Conservation (phyloP, 2,113 vertebrate genomes). For the Dicrurus megarhynchus region DNA sequence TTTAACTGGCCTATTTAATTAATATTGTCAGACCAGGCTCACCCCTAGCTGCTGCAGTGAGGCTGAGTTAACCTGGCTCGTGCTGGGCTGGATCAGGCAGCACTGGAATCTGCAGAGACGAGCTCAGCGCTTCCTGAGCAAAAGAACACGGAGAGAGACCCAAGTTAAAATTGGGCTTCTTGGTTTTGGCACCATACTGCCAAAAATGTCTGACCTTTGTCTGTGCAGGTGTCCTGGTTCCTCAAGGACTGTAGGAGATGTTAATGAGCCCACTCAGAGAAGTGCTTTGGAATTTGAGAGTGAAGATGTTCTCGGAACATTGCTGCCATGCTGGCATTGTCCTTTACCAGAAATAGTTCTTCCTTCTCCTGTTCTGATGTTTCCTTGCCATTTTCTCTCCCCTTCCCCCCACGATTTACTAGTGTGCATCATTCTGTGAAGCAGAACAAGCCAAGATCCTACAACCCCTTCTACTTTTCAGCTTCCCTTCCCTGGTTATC, state of each 20-base stretch:
- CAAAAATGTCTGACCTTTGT: not conserved
- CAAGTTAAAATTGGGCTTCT: not conserved
- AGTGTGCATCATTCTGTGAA: not conserved
- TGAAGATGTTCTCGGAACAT: not conserved
- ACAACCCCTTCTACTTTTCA: not conserved
- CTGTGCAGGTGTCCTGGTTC: not conserved
- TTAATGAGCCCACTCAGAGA: not conserved
- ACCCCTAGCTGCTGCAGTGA: not conserved
- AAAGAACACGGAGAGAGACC: not conserved
- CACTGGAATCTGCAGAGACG: not conserved
- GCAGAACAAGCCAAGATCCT: not conserved
- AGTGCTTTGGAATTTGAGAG: not conserved
- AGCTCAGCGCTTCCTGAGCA: fast-evolving
- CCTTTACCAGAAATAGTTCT: not conserved
- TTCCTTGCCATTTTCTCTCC: not conserved
- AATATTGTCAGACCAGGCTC: not conserved
- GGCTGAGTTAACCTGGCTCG: not conserved
- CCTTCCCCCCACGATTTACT: not conserved
- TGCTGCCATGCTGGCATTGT: not conserved
- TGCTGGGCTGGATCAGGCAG: not conserved
- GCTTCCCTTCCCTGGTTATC: not conserved
- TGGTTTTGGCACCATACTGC: not conserved
- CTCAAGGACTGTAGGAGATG: not conserved
- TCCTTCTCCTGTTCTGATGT: not conserved
- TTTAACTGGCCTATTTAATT: not conserved